A percentile compares a stretch with the other conserved stretches of the same genome.
Evolutionary conservation across 2,113 vertebrate genomes (phyloP).

Genomic region (Clarias gariepinus): DNA sequence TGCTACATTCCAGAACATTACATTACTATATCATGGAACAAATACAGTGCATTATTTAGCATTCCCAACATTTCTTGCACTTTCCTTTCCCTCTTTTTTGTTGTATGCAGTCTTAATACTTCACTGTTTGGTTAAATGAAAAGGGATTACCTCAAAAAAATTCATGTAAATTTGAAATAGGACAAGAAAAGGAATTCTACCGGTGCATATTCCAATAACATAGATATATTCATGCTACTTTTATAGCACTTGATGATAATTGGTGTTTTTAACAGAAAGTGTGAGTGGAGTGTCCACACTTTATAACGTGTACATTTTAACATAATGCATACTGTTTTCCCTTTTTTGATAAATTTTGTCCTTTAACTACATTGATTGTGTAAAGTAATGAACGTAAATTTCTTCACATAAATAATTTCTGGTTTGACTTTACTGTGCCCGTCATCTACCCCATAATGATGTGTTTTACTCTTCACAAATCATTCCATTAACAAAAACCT

Average conservation of each 20-base stretch:
- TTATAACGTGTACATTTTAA: neutral
- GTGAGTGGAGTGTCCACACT: neutral
- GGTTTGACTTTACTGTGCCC: constrained; percentile 24
- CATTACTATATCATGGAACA: neutral
- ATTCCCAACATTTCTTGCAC: constrained; percentile 23
- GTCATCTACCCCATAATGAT: neutral
- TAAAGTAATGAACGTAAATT: constrained; percentile 18
- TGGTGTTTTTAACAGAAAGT: neutral
- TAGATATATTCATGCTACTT: neutral
- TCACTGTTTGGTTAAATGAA: neutral
- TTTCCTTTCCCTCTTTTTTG: neutral
- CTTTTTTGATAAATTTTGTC: neutral
- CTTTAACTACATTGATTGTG: constrained; percentile 1
- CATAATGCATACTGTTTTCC: neutral
- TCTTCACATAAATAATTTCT: constrained; percentile 9
- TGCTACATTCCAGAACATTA: constrained; percentile 24
- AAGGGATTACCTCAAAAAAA: constrained; percentile 9
- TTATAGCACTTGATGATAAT: constrained; percentile 36
- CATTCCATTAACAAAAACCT: constrained; percentile 19
- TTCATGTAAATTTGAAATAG: neutral
- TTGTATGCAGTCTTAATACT: neutral
- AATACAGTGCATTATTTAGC: constrained; percentile 11
- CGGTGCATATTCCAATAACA: neutral
- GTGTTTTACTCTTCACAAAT: constrained; percentile 7
- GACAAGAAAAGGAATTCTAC: neutral